A percentile compares a stretch with the other conserved stretches of the same genome.
Evolutionary conservation across 1,140 invertebrate species (phyloP).

Genomic region (Magallana angulata): DNA sequence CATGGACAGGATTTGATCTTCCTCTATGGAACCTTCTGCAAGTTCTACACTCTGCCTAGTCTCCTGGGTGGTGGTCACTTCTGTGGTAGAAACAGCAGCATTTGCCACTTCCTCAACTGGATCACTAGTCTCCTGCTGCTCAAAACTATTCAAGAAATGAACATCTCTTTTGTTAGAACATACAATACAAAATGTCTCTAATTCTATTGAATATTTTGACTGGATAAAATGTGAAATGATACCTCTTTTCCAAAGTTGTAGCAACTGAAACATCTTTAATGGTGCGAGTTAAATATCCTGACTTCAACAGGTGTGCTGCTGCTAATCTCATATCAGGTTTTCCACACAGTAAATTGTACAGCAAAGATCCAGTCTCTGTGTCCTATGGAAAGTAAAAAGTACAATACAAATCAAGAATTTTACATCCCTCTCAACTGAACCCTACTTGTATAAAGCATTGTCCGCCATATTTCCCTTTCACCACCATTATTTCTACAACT

Average conservation of each 20-base stretch:
- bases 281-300: slow-evolving; percentile 17
- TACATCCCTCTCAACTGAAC: too few species aligned
- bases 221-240: background rate
- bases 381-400: background rate
- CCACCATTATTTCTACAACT: too few species aligned
- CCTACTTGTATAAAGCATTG: too few species aligned
- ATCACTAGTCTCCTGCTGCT: background rate
- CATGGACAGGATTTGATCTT: background rate
- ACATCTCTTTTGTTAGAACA: too few species aligned
- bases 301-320: background rate
- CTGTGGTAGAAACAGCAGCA: background rate
- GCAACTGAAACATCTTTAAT: background rate
- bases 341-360: slow-evolving; percentile 29
- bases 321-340: slow-evolving; percentile 8
- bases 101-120: background rate
- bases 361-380: slow-evolving; percentile 1
- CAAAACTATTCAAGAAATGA: too few species aligned
- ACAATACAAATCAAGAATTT: too few species aligned
- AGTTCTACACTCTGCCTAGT: too few species aligned
- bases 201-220: too few species aligned
- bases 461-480: too few species aligned
- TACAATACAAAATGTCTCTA: too few species aligned
- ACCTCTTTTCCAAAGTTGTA: background rate
- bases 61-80: too few species aligned
- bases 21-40: background rate